Percentiles rank a stretch among this genome's conserved stretches.
Evolutionary conservation across 2,797 vertebrate species (phyloP).

Genomic region (Anguilla obscura): DNA sequence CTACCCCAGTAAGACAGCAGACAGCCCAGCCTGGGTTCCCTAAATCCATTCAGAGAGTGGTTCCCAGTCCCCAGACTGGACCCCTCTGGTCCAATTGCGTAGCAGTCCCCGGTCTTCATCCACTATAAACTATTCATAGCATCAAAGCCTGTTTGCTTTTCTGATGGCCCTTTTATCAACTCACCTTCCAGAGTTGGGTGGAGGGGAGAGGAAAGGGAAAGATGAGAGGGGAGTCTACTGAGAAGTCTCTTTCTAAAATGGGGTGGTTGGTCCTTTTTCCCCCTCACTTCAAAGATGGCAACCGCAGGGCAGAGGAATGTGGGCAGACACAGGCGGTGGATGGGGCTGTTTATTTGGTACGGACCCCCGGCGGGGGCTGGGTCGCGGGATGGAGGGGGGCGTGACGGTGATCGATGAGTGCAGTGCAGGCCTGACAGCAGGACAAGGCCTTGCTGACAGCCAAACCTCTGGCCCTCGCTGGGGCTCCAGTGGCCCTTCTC

Average conservation of each 20-base stretch:
- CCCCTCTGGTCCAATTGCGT: slow-evolving; percentile 28
- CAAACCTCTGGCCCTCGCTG: slow-evolving; percentile 57
- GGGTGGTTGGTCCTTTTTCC: slow-evolving; percentile 53
- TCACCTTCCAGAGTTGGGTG: slow-evolving; percentile 55
- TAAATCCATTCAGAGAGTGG: not conserved
- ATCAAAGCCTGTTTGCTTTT: slow-evolving; percentile 74
- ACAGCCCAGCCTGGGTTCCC: not conserved
- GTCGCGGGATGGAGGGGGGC: slow-evolving; percentile 52
- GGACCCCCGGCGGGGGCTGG: slow-evolving; percentile 56
- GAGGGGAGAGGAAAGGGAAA: slow-evolving; percentile 44
- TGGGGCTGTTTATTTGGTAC: slow-evolving; percentile 67
- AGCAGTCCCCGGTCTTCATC: slow-evolving; percentile 46
- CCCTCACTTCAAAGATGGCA: slow-evolving; percentile 72
- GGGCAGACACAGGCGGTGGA: slow-evolving; percentile 51
- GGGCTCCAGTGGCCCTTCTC: slow-evolving; percentile 29
- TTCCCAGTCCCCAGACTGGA: not conserved
- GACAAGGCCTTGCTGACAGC: slow-evolving; percentile 56
- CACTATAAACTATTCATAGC: slow-evolving; percentile 60
- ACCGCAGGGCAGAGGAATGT: slow-evolving; percentile 76
- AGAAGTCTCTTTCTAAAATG: slow-evolving; percentile 47
- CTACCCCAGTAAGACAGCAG: not conserved
- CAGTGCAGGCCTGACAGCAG: slow-evolving; percentile 62
- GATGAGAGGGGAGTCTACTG: slow-evolving; percentile 20
- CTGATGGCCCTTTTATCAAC: slow-evolving; percentile 59
- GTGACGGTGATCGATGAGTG: slow-evolving; percentile 72